Base-by-base conservation (phyloP, 2,888 invertebrate species). In the Orchesella flavescens region DNA sequence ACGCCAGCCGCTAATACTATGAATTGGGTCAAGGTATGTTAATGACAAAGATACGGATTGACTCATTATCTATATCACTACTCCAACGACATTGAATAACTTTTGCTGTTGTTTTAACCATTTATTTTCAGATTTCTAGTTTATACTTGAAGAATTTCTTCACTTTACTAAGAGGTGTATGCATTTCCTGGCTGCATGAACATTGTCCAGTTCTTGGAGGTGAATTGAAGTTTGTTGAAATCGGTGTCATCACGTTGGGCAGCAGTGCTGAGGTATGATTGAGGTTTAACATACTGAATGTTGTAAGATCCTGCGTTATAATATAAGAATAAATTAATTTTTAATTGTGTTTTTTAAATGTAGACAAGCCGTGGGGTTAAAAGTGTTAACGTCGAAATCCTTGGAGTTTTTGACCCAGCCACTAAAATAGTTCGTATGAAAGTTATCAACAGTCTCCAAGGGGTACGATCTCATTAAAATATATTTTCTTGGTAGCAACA, bases 1-100 rank as follows among this genome's bases (percentile, higher is more conserved):
- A 96, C 97, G 0, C 95, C 95, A 86, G 95, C 96, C 0, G 94
- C 95, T 88, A 97, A 96, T 89, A 95, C 96, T 0, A 93, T 95
- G 0, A 95, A 95, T 85, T 97, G 96, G 97, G 96, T 96, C 0
- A 93, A 93, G 90, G 95, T 87, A 84, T 65, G 57, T 12, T 46
- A n/a, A n/a, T n/a, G n/a, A n/a, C n/a, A n/a, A n/a, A n/a, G n/a
- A n/a, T n/a, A n/a, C n/a, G n/a, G n/a, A n/a, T n/a, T n/a, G n/a
- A n/a, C n/a, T n/a, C n/a, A n/a, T n/a, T n/a, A n/a, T n/a, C n/a
- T n/a, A n/a, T n/a, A n/a, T n/a, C n/a, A n/a, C n/a, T n/a, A n/a
- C n/a, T n/a, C n/a, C n/a, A n/a, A n/a, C n/a, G n/a, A n/a, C n/a
- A n/a, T n/a, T n/a, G n/a, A n/a, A n/a, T n/a, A n/a, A n/a, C n/a